phyloP scores from a whole-genome alignment of 2,888 invertebrate species.

The Drosophila nr. perissopoda region DNA sequence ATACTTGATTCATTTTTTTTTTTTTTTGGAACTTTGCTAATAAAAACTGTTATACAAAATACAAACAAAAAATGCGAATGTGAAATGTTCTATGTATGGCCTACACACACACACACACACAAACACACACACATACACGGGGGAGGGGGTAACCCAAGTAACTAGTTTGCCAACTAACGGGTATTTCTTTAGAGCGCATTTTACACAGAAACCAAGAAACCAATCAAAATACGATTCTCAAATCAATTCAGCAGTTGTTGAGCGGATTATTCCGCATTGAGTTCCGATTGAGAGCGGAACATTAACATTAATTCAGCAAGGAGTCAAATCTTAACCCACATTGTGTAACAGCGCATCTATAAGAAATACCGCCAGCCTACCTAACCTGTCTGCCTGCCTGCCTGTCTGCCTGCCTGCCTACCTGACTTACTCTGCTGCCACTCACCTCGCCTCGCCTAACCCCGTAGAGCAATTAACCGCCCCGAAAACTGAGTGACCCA shows the following conservation, averaged over 20 bases:
- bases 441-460: constrained; percentile 45
- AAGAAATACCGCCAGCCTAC: constrained; percentile 4
- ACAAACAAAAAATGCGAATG: constrained; percentile 46
- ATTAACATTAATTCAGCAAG: background rate
- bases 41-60: constrained; percentile 54
- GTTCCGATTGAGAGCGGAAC: background rate
- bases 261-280: background rate
- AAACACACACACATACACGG: constrained; percentile 11
- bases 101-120: constrained; percentile 22
- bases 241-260: too few relatives aligned
- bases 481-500: background rate
- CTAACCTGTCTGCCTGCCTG: background rate
- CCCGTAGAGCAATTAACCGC: constrained; percentile 62
- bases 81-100: constrained; percentile 59
- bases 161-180: constrained; percentile 40
- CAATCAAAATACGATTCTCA: too few relatives aligned
- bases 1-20: constrained; percentile 21
- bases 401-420: constrained; percentile 28
- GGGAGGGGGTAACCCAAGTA: constrained; percentile 34
- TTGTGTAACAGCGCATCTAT: constrained; percentile 1
- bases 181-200: constrained; percentile 14
- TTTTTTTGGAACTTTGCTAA: constrained; percentile 57
- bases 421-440: constrained; percentile 30
- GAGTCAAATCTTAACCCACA: background rate
- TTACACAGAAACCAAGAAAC: constrained; percentile 14